A percentile compares a stretch with the other conserved stretches of the same genome.
Evolutionary conservation across 2,888 invertebrate species (phyloP).

Genomic region (Eupeodes latifasciatus): DNA sequence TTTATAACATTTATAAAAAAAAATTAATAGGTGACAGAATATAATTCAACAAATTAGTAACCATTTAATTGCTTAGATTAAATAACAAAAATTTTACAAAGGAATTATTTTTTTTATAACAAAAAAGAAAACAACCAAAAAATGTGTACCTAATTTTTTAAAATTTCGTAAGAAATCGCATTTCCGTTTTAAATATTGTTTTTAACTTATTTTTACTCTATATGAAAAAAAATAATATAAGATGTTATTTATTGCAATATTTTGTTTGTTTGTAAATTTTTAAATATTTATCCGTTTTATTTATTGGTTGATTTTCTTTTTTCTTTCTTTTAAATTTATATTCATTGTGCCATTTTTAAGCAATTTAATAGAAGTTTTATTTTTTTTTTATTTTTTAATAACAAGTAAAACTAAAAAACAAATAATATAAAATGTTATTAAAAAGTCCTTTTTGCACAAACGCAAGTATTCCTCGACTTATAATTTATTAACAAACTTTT

Average conservation of each 20-base stretch:
- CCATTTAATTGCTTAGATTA: slow-evolving; percentile 60
- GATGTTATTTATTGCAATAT: slow-evolving; percentile 60
- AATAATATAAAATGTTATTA: neutral
- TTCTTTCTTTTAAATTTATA: slow-evolving; percentile 56
- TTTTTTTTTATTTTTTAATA: slow-evolving; percentile 1
- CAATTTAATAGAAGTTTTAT: slow-evolving; percentile 1
- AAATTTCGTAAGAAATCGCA: slow-evolving; percentile 34
- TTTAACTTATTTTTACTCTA: slow-evolving; percentile 10
- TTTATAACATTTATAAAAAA: slow-evolving; percentile 45
- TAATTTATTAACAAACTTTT: slow-evolving; percentile 7
- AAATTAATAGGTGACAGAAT: slow-evolving; percentile 66
- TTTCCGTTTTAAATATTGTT: slow-evolving; percentile 25
- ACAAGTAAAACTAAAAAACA: neutral
- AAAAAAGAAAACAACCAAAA: slow-evolving; percentile 64
- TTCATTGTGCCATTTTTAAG: slow-evolving; percentile 56
- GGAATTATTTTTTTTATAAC: neutral
- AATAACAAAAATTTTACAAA: slow-evolving; percentile 59
- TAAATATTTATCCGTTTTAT: slow-evolving; percentile 44
- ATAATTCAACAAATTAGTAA: slow-evolving; percentile 42
- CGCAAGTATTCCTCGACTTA: slow-evolving; percentile 49
- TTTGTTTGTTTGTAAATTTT: slow-evolving; percentile 59
- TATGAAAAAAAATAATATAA: neutral
- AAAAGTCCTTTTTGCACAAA: slow-evolving; percentile 15
- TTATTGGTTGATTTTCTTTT: slow-evolving; percentile 73
- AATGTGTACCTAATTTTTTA: slow-evolving; percentile 13